These are phyloP conservation scores for Huso huso DNA, from an alignment of 2,797 vertebrate genomes.

Conservation along the genomic window DNA sequence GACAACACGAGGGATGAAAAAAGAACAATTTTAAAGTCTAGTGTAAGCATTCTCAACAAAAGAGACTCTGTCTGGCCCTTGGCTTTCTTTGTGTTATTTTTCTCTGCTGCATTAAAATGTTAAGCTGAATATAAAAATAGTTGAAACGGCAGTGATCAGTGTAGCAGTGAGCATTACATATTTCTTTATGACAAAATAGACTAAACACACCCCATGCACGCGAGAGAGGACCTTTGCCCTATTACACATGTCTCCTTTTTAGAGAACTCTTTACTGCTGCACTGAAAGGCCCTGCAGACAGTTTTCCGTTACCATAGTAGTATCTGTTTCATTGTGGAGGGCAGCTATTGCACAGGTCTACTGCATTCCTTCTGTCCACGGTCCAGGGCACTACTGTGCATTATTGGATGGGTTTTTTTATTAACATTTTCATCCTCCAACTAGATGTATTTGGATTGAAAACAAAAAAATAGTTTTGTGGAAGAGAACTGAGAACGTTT, in stretches of 20 bases:
- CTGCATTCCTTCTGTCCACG: background rate
- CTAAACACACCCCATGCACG: constrained; percentile 53
- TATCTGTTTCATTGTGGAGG: constrained; percentile 28
- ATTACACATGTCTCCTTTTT: constrained; percentile 28
- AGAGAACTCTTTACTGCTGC: constrained; percentile 38
- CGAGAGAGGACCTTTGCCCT: constrained; percentile 36
- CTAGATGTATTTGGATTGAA: no score
- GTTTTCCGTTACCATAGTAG: constrained; percentile 34
- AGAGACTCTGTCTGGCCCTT: constrained; percentile 41
- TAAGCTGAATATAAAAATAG: constrained; percentile 45
- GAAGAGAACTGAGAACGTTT: no score
- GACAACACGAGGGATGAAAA: constrained; percentile 48
- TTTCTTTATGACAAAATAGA: constrained; percentile 63
- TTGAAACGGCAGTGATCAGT: constrained; percentile 30
- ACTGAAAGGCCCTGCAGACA: constrained; percentile 34
- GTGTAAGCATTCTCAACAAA: constrained; percentile 43
- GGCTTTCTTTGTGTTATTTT: constrained; percentile 46
- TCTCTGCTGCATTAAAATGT: constrained; percentile 46
- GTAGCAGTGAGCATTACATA: constrained; percentile 42
- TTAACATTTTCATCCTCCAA: no score
- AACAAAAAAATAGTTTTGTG: no score
- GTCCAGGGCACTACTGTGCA: no score
- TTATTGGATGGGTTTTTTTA: no score
- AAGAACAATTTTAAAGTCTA: constrained; percentile 44
- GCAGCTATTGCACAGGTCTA: no score